Evolutionary conservation across 1,140 invertebrate species (phyloP), one percentile per base, ranked within the genome.

Genomic region (Nixonia krombeini): DNA sequence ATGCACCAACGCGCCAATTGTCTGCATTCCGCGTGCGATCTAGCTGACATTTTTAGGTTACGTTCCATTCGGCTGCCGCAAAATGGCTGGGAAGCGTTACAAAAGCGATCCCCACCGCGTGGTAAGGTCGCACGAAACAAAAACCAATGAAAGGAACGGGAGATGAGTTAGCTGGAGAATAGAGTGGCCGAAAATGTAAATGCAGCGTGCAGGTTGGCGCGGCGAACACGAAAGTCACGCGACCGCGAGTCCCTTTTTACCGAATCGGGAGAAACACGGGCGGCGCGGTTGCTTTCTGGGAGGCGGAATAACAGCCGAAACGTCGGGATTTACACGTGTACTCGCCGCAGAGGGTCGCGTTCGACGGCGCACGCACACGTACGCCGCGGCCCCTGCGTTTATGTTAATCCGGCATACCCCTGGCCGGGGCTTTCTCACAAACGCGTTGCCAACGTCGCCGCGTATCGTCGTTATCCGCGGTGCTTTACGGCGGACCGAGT

Each of bases 241-340:
- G 76, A 76, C 70, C 49, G 55, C 56, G 52, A 63, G 62, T 46
- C 49, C 44, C 69, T 78, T 77, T 77, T 76, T 77, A 53, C 64
- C 46, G 64, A 78, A 76, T 71, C 68, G 40, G 29, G 46, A 56
- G 44, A 44, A 64, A 65, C 67, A 72, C 46, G 52, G 56, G 47
- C 31, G 40, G 37, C 61, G 35, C 70, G 57, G 40, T 46, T 42
- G 31, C 47, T 42, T 38, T 17, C 26, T 41, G 44, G 29, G 12
- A 41, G 51, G 29, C 59, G 63, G 66, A 75, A 75, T 78, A 78
- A 76, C 74, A 74, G 58, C 61, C 74, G 66, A 71, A 79, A 79
- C 70, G 57, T 55, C 37, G 44, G 52, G 70, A 79, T 78, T 81
- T 81, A 81, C 79, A 79, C 70, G 72, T 79, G 79, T 81, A 80